Percentiles rank a stretch among this genome's conserved stretches.
Conservation (phyloP, 2,113 vertebrate species). For the Tylochromis polylepis region DNA sequence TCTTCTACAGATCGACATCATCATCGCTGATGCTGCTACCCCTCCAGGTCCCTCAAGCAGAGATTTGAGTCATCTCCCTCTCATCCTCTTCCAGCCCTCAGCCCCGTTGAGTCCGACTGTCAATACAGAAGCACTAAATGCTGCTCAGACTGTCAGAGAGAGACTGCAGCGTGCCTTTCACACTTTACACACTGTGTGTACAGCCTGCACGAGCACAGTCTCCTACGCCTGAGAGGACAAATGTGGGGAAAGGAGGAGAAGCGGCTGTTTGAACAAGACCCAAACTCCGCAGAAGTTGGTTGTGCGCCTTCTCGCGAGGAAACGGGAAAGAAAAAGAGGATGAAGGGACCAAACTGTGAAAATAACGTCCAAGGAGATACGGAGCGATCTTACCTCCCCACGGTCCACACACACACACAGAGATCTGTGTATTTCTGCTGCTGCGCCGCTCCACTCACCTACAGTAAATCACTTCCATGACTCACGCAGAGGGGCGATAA, state of each 20-base stretch:
- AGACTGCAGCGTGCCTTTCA: background rate
- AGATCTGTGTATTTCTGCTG: background rate
- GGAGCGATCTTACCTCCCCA: conserved; percentile 37
- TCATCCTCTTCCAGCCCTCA: conserved; percentile 32
- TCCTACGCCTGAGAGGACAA: background rate
- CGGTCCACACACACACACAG: background rate
- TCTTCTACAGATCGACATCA: conserved; percentile 15
- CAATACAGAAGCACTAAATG: conserved; percentile 17
- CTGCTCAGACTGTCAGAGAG: conserved; percentile 20
- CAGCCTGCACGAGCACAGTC: background rate
- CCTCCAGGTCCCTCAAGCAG: conserved; percentile 31
- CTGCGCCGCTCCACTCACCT: conserved; percentile 28
- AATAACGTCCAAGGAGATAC: background rate
- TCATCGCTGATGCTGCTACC: conserved; percentile 12
- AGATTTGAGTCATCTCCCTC: conserved; percentile 46
- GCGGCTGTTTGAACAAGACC: background rate
- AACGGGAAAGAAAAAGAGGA: background rate
- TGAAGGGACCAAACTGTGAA: background rate
- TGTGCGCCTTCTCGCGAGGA: background rate
- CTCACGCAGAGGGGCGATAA: conserved; percentile 34
- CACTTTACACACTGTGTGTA: background rate
- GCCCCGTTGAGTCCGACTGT: conserved; percentile 12
- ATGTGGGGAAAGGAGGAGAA: background rate
- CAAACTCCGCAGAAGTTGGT: conserved; percentile 58
- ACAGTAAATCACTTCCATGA: conserved; percentile 53